Percentiles rank a stretch among this genome's conserved stretches.
These are phyloP conservation scores for Orgyia antiqua DNA, from an alignment of 2,888 invertebrate species.

Conservation along the genomic window DNA sequence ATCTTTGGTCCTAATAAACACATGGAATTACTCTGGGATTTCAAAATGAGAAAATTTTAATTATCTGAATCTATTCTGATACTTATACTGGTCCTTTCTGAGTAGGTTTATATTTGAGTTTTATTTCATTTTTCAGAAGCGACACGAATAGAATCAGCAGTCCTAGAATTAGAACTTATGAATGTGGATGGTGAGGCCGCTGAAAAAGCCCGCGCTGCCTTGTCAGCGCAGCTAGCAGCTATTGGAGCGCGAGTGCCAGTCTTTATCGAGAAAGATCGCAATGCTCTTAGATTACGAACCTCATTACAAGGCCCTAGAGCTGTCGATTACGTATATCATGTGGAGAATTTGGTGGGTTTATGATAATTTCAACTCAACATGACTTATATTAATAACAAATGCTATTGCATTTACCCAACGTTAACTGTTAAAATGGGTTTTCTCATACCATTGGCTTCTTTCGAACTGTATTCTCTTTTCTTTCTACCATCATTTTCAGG, in stretches of 20 bases:
- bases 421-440: too few species aligned
- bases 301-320: conserved; percentile 84
- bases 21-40: too few species aligned
- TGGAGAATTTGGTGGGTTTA: conserved; percentile 84
- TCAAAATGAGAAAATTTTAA: too few species aligned
- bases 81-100: too few species aligned
- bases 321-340: conserved; percentile 86
- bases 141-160: conserved; percentile 86
- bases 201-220: conserved; percentile 69
- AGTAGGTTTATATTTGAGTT: too few species aligned
- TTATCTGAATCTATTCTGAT: too few species aligned
- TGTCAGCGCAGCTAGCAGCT: conserved; percentile 38
- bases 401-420: too few species aligned
- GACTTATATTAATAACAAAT: neutral
- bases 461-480: too few species aligned
- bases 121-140: conserved; percentile 76
- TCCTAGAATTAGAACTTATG: conserved; percentile 85
- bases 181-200: conserved; percentile 76
- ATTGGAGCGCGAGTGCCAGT: conserved; percentile 57
- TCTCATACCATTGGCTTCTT: too few species aligned
- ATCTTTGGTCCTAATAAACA: too few species aligned
- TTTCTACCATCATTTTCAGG: too few species aligned
- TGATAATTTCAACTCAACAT: neutral
- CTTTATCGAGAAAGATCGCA: conserved; percentile 55
- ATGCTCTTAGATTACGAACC: conserved; percentile 75